A percentile compares a stretch with the other conserved stretches of the same genome.
Evolutionary conservation across 2,797 vertebrate genomes (phyloP).

Genomic region (Tolypeutes matacus): DNA sequence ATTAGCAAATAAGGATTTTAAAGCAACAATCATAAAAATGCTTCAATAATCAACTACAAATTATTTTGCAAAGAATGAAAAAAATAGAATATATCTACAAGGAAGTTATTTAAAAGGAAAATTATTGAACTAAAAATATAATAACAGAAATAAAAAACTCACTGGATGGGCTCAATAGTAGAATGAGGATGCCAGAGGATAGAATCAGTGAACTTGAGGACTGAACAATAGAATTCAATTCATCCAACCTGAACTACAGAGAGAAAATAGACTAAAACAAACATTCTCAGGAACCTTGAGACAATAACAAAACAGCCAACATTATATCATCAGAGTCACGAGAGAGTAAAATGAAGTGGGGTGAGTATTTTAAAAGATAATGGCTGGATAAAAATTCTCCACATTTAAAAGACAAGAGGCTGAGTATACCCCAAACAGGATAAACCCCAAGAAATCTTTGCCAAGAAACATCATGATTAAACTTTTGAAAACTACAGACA

Average conservation of each 20-base stretch:
- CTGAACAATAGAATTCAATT: not conserved
- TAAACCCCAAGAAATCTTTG: no score
- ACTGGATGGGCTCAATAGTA: not conserved
- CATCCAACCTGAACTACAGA: not conserved
- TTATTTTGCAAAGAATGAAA: not conserved
- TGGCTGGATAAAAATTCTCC: not conserved
- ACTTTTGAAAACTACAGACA: not conserved
- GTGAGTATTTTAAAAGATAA: not conserved
- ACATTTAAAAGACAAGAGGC: no score
- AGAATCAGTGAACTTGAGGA: not conserved
- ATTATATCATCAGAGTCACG: not conserved
- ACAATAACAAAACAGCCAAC: not conserved
- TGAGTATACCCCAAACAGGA: no score
- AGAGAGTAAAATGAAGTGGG: not conserved
- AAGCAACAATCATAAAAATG: not conserved
- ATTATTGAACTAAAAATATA: not conserved
- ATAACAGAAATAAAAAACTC: not conserved
- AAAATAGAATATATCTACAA: not conserved
- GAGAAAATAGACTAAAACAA: not conserved
- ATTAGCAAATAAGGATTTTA: not conserved
- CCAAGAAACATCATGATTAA: not conserved
- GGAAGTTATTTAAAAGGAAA: not conserved
- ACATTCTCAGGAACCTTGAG: not conserved
- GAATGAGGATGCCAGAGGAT: not conserved
- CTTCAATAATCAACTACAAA: not conserved